Evolutionary conservation across 2,888 invertebrate species (phyloP).

Genomic region (Pristionchus exspectatus): DNA sequence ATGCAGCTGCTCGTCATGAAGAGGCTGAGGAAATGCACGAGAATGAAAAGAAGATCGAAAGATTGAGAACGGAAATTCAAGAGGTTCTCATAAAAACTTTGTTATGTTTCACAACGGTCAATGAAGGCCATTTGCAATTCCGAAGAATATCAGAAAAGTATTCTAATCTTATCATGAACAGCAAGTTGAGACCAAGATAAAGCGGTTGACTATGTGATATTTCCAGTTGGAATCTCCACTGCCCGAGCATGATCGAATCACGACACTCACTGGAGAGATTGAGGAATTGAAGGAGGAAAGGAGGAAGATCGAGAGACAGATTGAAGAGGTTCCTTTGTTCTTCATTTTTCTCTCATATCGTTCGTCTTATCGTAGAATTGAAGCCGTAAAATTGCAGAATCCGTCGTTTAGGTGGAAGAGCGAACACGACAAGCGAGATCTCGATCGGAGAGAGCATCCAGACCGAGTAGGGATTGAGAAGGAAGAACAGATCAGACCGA

Average conservation of each 20-base stretch:
- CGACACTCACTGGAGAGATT: slow-evolving; percentile 10
- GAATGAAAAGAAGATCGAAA: slow-evolving; percentile 33
- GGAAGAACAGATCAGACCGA: too few relatives aligned
- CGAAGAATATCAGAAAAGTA: too few relatives aligned
- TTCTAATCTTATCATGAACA: too few relatives aligned
- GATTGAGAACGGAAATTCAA: slow-evolving; percentile 33
- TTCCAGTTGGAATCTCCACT: slow-evolving; percentile 25
- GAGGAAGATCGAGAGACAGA: slow-evolving; percentile 17
- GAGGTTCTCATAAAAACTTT: neutral
- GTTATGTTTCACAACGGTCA: too few relatives aligned
- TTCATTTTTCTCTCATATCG: neutral
- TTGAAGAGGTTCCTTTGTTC: slow-evolving; percentile 19
- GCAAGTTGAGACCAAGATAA: neutral
- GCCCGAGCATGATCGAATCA: neutral
- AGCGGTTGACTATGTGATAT: neutral
- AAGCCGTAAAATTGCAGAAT: too few relatives aligned
- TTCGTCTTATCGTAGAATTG: too few relatives aligned
- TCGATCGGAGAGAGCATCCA: neutral
- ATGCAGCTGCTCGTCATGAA: slow-evolving; percentile 43
- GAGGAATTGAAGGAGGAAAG: slow-evolving; percentile 47
- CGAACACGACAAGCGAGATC: neutral
- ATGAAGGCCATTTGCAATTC: too few relatives aligned
- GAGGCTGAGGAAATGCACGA: slow-evolving; percentile 39
- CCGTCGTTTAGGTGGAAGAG: neutral
- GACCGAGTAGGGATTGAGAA: slow-evolving; percentile 24